These are phyloP conservation scores for Drosophila bipectinata DNA, from an alignment of 1,140 invertebrate species.

Conservation along the genomic window DNA sequence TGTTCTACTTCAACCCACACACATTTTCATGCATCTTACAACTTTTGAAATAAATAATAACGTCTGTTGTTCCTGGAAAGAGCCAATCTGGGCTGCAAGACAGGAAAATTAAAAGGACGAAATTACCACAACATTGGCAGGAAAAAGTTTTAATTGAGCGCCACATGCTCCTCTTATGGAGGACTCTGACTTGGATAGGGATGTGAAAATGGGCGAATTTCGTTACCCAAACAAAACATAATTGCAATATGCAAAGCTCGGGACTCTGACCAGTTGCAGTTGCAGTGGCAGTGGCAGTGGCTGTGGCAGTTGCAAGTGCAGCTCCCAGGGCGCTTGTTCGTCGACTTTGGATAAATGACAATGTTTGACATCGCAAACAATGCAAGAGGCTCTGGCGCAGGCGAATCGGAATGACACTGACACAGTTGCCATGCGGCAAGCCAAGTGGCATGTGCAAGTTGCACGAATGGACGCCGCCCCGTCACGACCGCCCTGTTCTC, in stretches of 20 bases:
- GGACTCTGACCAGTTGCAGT: conserved; percentile 1
- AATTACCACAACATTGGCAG: conserved; percentile 47
- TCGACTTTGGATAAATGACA: conserved; percentile 73
- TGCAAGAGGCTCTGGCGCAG: conserved; percentile 39
- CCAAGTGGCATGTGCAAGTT: conserved; percentile 56
- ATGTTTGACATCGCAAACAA: conserved; percentile 79
- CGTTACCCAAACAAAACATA: conserved; percentile 67
- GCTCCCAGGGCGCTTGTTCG: conserved; percentile 2
- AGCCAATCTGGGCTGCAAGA: conserved; percentile 31
- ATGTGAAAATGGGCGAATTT: conserved; percentile 35
- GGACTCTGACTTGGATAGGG: conserved; percentile 15
- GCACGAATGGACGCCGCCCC: conserved; percentile 24
- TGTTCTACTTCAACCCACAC: not conserved
- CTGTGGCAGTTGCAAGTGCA: conserved; percentile 1
- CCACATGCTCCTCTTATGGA: conserved; percentile 23
- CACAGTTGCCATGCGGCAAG: conserved; percentile 51
- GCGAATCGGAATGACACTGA: conserved; percentile 69
- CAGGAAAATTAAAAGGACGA: conserved; percentile 70
- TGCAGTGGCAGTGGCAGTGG: not conserved
- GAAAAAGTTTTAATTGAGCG: conserved; percentile 71
- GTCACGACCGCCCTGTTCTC: not conserved
- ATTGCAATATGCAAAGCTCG: conserved; percentile 72
- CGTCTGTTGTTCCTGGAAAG: conserved; percentile 12
- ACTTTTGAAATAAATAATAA: conserved; percentile 31
- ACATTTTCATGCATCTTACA: not conserved